Conservation (phyloP, 2,888 invertebrate genomes). For the Ethmia dodecea region DNA sequence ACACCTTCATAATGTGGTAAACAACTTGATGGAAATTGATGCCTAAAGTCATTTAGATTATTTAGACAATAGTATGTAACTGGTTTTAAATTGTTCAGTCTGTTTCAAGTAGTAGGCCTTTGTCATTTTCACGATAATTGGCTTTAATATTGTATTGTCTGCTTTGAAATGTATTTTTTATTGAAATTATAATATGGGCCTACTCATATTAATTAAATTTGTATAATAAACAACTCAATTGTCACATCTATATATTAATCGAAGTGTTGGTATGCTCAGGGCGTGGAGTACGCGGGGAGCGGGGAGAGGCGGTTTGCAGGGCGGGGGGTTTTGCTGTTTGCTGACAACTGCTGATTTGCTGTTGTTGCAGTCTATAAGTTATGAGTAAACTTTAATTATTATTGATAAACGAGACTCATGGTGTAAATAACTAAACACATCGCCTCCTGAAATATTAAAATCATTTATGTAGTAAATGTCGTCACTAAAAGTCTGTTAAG, state of each 20-base stretch:
- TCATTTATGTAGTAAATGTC: neutral
- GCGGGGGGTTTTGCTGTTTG: conserved; percentile 66
- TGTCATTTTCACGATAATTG: no score
- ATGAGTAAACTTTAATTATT: conserved; percentile 74
- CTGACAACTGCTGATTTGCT: conserved; percentile 75
- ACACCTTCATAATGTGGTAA: conserved; percentile 54
- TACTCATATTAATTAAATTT: no score
- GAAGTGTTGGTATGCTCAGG: conserved; percentile 74
- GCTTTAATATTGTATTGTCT: no score
- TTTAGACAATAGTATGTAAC: neutral
- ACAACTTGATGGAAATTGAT: conserved; percentile 23
- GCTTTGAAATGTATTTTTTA: no score
- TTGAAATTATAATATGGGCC: no score
- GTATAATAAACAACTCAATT: no score
- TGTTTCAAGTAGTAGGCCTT: conserved; percentile 3
- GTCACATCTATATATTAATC: conserved; percentile 65
- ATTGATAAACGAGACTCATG: conserved; percentile 63
- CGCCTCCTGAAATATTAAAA: neutral
- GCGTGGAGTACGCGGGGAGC: conserved; percentile 69
- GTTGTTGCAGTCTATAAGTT: conserved; percentile 75
- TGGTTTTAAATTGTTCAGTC: neutral
- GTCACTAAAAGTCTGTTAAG: no score
- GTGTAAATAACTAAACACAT: conserved; percentile 26
- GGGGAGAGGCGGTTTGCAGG: conserved; percentile 68
- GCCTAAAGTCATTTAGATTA: conserved; percentile 1